Evolutionary conservation across 2,113 vertebrate genomes (phyloP).

Genomic region (Dromiciops gliroides): DNA sequence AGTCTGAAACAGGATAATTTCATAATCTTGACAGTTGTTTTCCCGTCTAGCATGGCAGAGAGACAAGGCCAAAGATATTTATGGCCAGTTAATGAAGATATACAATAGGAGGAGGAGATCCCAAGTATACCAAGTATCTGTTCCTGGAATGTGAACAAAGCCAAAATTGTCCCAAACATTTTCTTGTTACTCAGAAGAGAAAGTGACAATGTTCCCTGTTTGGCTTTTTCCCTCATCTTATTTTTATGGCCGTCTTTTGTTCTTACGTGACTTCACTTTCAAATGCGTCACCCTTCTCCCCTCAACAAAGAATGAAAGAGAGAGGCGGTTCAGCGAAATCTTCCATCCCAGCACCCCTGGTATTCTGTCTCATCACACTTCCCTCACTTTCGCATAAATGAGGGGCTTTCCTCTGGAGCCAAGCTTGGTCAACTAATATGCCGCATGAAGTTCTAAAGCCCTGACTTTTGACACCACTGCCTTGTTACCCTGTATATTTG

Average conservation of each 20-base stretch:
- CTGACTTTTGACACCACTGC: too few relatives aligned
- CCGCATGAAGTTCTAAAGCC: too few relatives aligned
- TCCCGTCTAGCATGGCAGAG: not conserved
- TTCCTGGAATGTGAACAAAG: not conserved
- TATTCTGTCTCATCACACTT: not conserved
- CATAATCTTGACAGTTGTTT: not conserved
- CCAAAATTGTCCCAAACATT: not conserved
- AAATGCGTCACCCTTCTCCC: not conserved
- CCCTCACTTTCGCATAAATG: not conserved
- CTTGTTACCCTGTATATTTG: too few relatives aligned
- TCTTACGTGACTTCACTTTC: not conserved
- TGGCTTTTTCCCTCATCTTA: not conserved
- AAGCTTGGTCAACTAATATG: too few relatives aligned
- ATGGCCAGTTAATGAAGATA: not conserved
- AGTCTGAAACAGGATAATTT: slow-evolving; percentile 33
- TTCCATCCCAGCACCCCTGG: not conserved
- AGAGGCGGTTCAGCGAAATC: not conserved
- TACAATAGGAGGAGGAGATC: not conserved
- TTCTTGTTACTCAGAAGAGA: not conserved
- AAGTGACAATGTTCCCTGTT: not conserved
- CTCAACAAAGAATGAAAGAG: not conserved
- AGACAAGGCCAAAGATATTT: not conserved
- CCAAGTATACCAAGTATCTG: not conserved
- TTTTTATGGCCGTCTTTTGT: not conserved
- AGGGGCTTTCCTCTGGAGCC: too few relatives aligned